phyloP scores from a whole-genome alignment of 1,140 invertebrate species.

The Arctopsyche grandis region DNA sequence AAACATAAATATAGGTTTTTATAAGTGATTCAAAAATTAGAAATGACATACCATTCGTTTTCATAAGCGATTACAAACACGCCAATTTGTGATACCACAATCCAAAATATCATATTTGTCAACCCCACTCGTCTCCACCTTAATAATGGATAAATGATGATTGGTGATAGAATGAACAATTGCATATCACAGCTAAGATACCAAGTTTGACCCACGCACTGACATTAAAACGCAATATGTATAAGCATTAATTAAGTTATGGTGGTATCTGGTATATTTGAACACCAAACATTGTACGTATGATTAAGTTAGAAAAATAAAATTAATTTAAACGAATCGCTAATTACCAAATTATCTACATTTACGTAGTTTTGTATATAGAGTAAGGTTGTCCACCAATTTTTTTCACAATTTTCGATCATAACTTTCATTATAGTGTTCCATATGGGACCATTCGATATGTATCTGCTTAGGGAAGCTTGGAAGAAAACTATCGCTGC shows the following conservation, averaged over 20 bases:
- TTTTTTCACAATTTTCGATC: constrained; percentile 60
- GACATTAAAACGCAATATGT: constrained; percentile 51
- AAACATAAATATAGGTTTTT: neutral
- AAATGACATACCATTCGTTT: constrained; percentile 31
- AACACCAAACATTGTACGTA: no score
- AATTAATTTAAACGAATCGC: no score
- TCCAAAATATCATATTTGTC: constrained; percentile 11
- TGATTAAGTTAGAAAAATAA: no score
- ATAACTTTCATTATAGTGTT: constrained; percentile 56
- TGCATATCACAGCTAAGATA: constrained; percentile 55
- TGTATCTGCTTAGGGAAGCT: constrained; percentile 66
- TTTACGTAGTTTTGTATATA: constrained; percentile 66
- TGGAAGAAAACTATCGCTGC: constrained; percentile 68
- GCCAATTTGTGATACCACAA: constrained; percentile 15
- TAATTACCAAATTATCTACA: neutral
- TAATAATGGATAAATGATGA: constrained; percentile 31
- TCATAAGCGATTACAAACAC: constrained; percentile 5
- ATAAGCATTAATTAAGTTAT: constrained; percentile 50
- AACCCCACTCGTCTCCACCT: constrained; percentile 5
- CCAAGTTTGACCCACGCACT: constrained; percentile 67
- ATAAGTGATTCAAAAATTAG: neutral
- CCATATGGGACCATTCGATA: constrained; percentile 72
- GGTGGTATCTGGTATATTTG: neutral
- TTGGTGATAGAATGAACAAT: constrained; percentile 54
- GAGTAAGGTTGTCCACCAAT: constrained; percentile 69